Conservation (phyloP, 2,888 invertebrate species). For the Sminthurinus aureus region DNA sequence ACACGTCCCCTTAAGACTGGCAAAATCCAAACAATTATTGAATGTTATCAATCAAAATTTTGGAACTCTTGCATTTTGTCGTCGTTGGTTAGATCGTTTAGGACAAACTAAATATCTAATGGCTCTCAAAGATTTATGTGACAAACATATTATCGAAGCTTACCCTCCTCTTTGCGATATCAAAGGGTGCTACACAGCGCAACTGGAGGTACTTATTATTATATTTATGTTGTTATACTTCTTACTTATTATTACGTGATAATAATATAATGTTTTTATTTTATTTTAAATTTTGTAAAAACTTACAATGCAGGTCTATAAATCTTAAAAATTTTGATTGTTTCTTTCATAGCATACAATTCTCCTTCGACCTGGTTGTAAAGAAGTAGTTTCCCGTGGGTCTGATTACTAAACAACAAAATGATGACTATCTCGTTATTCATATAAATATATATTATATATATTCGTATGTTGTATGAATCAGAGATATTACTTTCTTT, state of each 20-base stretch:
- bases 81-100: conserved; percentile 96
- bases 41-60: conserved; percentile 96
- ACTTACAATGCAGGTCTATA: too few species aligned
- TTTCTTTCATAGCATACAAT: conserved; percentile 77
- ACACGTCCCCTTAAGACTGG: conserved; percentile 80
- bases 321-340: too few species aligned
- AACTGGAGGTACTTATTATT: conserved; percentile 74
- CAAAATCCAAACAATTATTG: conserved; percentile 90
- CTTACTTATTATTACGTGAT: too few species aligned
- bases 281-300: too few species aligned
- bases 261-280: too few species aligned
- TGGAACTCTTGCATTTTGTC: conserved; percentile 97
- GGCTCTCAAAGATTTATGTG: conserved; percentile 97
- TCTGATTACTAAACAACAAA: conserved; percentile 80
- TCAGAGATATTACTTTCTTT: too few species aligned
- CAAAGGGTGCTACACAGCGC: conserved; percentile 98
- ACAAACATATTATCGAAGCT: conserved; percentile 96
- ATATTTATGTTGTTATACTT: too few species aligned
- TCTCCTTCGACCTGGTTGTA: conserved; percentile 95
- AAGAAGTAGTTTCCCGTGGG: conserved; percentile 96
- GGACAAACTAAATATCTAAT: conserved; percentile 98
- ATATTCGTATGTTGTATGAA: neutral
- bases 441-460: too few species aligned
- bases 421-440: neutral
- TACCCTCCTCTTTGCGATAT: conserved; percentile 98